Evolutionary conservation across 2,113 vertebrate species (phyloP), one percentile per base, ranked within the genome.

Genomic region (Ondatra zibethicus): DNA sequence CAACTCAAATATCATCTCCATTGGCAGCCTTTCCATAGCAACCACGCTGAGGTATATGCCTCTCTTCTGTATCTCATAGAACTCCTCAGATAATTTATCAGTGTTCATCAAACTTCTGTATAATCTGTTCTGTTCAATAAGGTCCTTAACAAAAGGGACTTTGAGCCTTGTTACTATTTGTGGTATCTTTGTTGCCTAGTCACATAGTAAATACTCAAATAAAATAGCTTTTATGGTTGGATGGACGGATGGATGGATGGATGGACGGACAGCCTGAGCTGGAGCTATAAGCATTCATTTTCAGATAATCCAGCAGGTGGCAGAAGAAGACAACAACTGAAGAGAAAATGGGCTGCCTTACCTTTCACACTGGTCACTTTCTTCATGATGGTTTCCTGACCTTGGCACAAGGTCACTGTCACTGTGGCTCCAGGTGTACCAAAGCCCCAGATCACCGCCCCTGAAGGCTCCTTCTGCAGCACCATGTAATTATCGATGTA

Each of bases 401-500:
- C 80, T 29, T 89, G 97, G 0, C 36, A 89, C 90, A 99, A 63
- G 29, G 7, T 96, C 88, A 99, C 77, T 0, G 93, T 98, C 78
- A 99, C 98, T 0, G 42, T 0, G 1, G 98, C 97, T 29, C 98
- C 98, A 0, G 95, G 82, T 7, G 89, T 47, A 1, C 99, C 99
- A 0, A 98, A 99, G 65, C 99, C 99, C 99, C 99, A 99, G 70
- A 99, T 36, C 92, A 99, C 97, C 0, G 99, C 99, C 50, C 97
- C 98, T 11, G 98, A 98, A 0, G 99, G 99, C 80, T 98, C 98
- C 98, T 98, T 99, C 98, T 99, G 99, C 80, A 99, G 96, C 87
- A 99, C 99, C 99, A 99, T 99, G 98, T 99, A 98, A 93, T 99
- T 90, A 0, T 98, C 98, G 75, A 99, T 99, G 98, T 99, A 99